These are phyloP conservation scores for Parelbella ahira DNA, from an alignment of 2,888 invertebrate species.

Conservation along the genomic window DNA sequence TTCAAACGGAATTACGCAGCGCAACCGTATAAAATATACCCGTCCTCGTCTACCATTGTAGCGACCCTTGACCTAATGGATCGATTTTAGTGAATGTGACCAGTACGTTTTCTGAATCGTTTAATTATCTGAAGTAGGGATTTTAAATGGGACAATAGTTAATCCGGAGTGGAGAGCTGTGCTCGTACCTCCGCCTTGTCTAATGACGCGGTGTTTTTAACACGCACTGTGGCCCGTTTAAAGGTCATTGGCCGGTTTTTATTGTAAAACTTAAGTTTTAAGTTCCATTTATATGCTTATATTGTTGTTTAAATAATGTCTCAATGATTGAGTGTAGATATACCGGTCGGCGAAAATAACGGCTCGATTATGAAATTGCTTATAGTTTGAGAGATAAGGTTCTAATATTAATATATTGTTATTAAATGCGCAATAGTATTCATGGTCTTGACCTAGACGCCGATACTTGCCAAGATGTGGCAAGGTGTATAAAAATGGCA, in stretches of 20 bases:
- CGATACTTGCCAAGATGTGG: too few relatives aligned
- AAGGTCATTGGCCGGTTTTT: constrained; percentile 14
- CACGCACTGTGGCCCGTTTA: constrained; percentile 4
- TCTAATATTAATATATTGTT: too few relatives aligned
- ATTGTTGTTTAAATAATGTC: too few relatives aligned
- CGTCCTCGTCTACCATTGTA: constrained; percentile 62
- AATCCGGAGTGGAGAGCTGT: constrained; percentile 3
- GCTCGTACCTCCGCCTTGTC: constrained; percentile 1
- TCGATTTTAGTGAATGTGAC: constrained; percentile 71
- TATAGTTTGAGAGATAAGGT: too few relatives aligned
- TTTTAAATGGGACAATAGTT: constrained; percentile 36
- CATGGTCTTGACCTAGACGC: too few relatives aligned
- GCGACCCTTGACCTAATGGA: constrained; percentile 75
- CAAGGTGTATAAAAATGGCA: too few relatives aligned
- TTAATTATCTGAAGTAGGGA: constrained; percentile 59
- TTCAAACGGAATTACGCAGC: constrained; percentile 59
- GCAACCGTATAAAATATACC: constrained; percentile 57
- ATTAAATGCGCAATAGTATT: too few relatives aligned
- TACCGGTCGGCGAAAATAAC: too few relatives aligned
- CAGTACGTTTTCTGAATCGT: constrained; percentile 54
- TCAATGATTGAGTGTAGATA: too few relatives aligned
- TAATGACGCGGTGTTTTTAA: constrained; percentile 9
- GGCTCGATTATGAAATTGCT: too few relatives aligned
- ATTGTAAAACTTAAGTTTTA: too few relatives aligned
- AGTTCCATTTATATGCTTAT: too few relatives aligned